Evolutionary conservation across 2,113 vertebrate species (phyloP), one percentile per base, ranked within the genome.

Genomic region (Haemorhous mexicanus): DNA sequence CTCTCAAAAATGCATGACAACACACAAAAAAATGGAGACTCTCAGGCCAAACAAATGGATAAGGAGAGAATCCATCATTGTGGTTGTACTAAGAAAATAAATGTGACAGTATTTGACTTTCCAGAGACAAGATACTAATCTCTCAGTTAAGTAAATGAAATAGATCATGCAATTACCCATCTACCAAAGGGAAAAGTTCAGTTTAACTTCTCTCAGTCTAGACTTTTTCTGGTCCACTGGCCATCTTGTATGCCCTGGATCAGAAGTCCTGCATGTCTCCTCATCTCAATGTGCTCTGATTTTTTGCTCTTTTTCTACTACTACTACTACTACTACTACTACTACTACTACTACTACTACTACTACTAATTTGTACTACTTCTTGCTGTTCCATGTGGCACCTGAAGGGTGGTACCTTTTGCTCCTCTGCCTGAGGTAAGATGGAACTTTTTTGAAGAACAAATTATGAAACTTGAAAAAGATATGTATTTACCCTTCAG

Each of bases 281-380:
- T 46, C 5, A 26, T 56, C 44, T 64, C 20, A 77, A 11, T 0
- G 0, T 46, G 13, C 11, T 85, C 32, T 23, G 10, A 18, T 35
- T 12, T 19, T 44, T 72, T 63, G 4, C 2, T 76, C 5, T 58
- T 59, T 47, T 58, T n/a, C 16, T 27, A 13, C 41, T 41, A 39
- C 39, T 39, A 39, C 10, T 39, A n/a, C n/a, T n/a, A n/a, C n/a
- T n/a, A n/a, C n/a, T n/a, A 39, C 37, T 39, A 39, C 39, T 39
- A 39, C 39, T 39, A n/a, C n/a, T n/a, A n/a, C 16, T 27, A 13
- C 41, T 41, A 39, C 39, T 39, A 39, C 10, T 39, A 13, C 41
- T 41, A 41, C 41, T 41, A 41, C 41, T 41, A 37, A 70, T 43
- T 30, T 27, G 2, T 44, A 43, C 3, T 70, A 15, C 19, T 1